Percentiles rank a stretch among this genome's conserved stretches.
Evolutionary conservation across 92 coral and sea anemone genomes (phyloP).

Genomic region (Pocillopora grandis): DNA sequence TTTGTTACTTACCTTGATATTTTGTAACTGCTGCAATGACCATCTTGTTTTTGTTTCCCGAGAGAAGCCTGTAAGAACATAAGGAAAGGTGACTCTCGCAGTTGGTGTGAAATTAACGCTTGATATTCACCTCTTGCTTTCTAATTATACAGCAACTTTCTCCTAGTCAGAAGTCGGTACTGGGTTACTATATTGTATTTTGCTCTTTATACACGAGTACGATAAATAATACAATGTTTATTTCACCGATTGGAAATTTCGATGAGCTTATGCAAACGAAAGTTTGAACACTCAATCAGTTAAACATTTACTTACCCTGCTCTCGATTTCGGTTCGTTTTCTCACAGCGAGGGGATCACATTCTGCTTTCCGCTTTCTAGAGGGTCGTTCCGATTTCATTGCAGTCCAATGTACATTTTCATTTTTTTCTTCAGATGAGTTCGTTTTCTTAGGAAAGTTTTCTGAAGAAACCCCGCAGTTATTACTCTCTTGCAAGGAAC

Average conservation of each 20-base stretch:
- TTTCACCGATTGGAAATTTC: background rate
- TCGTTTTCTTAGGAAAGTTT: background rate
- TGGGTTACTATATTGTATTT: no score
- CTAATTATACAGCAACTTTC: background rate
- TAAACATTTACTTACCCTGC: background rate
- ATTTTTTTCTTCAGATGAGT: background rate
- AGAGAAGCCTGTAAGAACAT: background rate
- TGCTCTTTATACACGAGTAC: no score
- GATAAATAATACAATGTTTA: no score
- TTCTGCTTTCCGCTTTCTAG: background rate
- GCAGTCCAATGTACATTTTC: background rate
- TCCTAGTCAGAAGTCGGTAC: no score
- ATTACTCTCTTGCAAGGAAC: no score
- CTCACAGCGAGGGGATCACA: background rate
- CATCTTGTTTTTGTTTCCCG: background rate
- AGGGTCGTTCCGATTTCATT: background rate
- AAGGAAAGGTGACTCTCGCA: background rate
- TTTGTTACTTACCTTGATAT: background rate
- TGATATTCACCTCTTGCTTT: background rate
- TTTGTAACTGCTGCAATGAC: conserved; percentile 2
- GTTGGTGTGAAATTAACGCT: background rate
- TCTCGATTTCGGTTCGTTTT: background rate
- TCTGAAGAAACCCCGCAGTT: no score
- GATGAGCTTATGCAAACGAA: background rate
- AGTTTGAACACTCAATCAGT: background rate